phyloP scores from a whole-genome alignment of 2,797 vertebrate species.

The Poliocrania exsul region DNA sequence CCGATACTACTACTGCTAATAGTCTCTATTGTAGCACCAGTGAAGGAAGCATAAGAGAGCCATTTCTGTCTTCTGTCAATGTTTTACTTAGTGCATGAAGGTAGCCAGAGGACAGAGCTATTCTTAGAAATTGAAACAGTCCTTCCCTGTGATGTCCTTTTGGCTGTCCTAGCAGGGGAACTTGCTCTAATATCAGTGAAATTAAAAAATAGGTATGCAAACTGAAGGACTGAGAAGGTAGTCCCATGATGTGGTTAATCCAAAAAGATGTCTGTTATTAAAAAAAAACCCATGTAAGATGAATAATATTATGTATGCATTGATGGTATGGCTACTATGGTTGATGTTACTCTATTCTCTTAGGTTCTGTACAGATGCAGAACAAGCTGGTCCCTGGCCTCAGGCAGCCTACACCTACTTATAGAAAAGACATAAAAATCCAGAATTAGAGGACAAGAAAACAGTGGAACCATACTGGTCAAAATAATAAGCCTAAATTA shows the following conservation, averaged over 20 bases:
- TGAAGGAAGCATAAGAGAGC: background rate
- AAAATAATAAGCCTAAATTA: background rate
- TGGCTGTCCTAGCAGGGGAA: background rate
- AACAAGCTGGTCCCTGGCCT: background rate
- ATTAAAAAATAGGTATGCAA: background rate
- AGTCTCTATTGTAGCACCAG: background rate
- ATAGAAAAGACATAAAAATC: background rate
- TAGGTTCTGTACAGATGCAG: background rate
- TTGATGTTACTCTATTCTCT: background rate
- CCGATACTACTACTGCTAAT: background rate
- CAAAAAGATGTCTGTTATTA: background rate
- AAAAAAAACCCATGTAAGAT: background rate
- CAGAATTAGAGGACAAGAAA: background rate
- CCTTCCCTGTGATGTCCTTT: background rate
- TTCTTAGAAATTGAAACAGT: background rate
- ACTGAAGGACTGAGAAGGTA: background rate
- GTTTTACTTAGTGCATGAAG: background rate
- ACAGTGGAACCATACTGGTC: background rate
- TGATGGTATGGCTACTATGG: background rate
- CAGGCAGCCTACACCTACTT: background rate
- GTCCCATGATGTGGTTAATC: background rate
- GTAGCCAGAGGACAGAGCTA: background rate
- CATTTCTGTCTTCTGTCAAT: background rate
- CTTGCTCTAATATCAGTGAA: background rate
- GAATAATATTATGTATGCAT: background rate